phyloP scores from a whole-genome alignment of 2,888 invertebrate species.

The Merodon equestris region DNA sequence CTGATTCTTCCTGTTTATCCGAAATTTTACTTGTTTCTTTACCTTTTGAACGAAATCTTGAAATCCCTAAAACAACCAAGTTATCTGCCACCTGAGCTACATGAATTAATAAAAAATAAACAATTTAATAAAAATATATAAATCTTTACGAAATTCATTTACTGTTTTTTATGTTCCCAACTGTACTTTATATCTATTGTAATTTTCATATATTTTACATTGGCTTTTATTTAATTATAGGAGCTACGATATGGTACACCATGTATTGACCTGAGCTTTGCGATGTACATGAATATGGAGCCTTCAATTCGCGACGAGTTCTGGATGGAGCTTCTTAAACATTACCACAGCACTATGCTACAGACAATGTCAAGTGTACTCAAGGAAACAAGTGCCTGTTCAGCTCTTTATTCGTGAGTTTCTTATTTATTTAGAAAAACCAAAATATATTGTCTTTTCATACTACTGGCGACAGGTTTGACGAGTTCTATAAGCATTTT shows the following conservation, averaged over 20 bases:
- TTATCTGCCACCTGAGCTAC: too few relatives aligned
- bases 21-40: too few relatives aligned
- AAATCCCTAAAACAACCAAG: too few relatives aligned
- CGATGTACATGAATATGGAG: slow-evolving; percentile 76
- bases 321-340: slow-evolving; percentile 72
- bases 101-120: too few relatives aligned
- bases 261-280: slow-evolving; percentile 76
- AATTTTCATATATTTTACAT: not conserved
- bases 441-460: too few relatives aligned
- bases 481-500: slow-evolving; percentile 75
- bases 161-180: too few relatives aligned
- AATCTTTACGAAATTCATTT: too few relatives aligned
- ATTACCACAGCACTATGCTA: slow-evolving; percentile 73
- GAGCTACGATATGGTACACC: slow-evolving; percentile 76
- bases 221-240: slow-evolving; percentile 53
- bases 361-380: slow-evolving; percentile 71
- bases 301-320: slow-evolving; percentile 69
- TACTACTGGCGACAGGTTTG: slow-evolving; percentile 69
- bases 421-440: not conserved
- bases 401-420: slow-evolving; percentile 13
- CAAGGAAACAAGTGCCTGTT: too few relatives aligned
- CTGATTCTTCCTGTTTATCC: too few relatives aligned
- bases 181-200: not conserved
- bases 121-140: too few relatives aligned
- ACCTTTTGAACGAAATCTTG: too few relatives aligned